Evolutionary conservation across 2,113 vertebrate species (phyloP), one percentile per base, ranked within the genome.

Genomic region (Cottus gobio): DNA sequence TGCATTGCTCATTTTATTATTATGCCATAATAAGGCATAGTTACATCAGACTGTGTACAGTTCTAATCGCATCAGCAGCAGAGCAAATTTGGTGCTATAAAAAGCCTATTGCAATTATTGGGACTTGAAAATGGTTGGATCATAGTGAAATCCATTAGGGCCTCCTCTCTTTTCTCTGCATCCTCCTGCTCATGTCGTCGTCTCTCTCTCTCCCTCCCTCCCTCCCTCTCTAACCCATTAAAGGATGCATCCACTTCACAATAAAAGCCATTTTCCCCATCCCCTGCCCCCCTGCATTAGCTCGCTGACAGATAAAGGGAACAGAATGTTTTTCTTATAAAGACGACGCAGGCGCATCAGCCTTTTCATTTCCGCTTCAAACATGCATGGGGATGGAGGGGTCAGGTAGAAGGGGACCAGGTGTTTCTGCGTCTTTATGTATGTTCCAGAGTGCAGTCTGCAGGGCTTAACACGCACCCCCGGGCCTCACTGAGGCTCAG

Each of bases 61-160:
- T 82, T 86, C 11, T 86, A 90, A 90, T 89, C 72, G 52, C 82
- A 79, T 86, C 71, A 67, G 75, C 84, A 65, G 77, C 68, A 18
- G 58, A 66, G 72, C 22, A 80, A 81, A 86, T 77, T 46, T 46
- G 62, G 34, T 31, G 39, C 79, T 71, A 87, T 87, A 85, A 89
- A 93, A 91, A 90, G 75, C 82, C 61, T 78, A 63, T 73, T 85
- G 65, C 79, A 88, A 82, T 87, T 20, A 87, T 91, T 89, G 85
- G 58, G 72, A 78, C 71, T 90, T 82, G 81, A 90, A 87, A 90
- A 90, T 84, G 85, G 91, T 86, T 90, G 90, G 90, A 92, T 87
- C 78, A 74, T 15, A 54, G 50, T 66, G 78, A 79, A 87, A 89
- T 90, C 88, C 93, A 94, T 93, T 93, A 91, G 85, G 76, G 84